phyloP scores from a whole-genome alignment of 30 jellyfish, hydroid and myxozoan genomes.

The Aurelia aurita complex sp. Pacific region DNA sequence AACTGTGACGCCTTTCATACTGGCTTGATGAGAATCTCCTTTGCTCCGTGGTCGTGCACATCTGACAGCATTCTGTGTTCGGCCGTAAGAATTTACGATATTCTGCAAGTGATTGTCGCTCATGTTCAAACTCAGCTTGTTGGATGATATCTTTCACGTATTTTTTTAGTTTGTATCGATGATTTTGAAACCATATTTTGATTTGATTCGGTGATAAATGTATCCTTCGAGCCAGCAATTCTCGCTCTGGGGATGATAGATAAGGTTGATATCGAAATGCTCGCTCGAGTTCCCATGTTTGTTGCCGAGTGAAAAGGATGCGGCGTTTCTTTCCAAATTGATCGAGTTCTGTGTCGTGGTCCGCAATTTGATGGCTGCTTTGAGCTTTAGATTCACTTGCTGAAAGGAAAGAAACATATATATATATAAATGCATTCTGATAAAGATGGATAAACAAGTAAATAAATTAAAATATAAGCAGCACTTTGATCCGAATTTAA shows the following conservation, averaged over 20 bases:
- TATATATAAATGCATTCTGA: no score
- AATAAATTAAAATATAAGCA: no score
- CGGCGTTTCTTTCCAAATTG: constrained; percentile 79
- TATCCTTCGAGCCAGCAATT: constrained; percentile 76
- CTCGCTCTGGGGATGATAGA: constrained; percentile 94
- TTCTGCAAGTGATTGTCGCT: constrained; percentile 20
- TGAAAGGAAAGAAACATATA: background rate
- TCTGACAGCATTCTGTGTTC: constrained; percentile 12
- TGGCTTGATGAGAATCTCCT: background rate
- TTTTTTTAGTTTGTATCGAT: constrained; percentile 87
- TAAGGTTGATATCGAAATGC: constrained; percentile 89
- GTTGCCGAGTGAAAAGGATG: constrained; percentile 80
- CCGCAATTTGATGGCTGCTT: background rate
- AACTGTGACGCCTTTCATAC: background rate
- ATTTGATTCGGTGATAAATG: constrained; percentile 93
- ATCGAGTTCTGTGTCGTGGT: constrained; percentile 33
- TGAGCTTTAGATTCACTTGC: background rate
- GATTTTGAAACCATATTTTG: constrained; percentile 97
- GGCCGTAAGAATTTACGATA: background rate
- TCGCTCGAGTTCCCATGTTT: constrained; percentile 95
- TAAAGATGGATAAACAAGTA: no score
- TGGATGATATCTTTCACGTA: constrained; percentile 85
- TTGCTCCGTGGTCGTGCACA: background rate
- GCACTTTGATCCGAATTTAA: no score
- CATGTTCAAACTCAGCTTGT: constrained; percentile 73